phyloP scores from a whole-genome alignment of 1,140 invertebrate species.

The Trichoplusia ni region DNA sequence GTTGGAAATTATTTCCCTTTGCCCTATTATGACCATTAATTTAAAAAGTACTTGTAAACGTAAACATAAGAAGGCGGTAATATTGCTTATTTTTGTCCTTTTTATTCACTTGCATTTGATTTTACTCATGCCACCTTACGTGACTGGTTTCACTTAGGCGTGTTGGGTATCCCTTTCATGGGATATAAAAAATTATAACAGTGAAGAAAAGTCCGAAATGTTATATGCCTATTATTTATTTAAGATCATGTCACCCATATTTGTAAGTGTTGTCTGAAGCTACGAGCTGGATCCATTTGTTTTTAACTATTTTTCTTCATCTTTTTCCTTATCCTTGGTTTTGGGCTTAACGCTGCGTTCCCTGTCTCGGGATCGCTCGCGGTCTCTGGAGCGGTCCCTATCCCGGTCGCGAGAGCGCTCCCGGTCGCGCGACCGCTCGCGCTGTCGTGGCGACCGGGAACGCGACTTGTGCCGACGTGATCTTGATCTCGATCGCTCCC shows the following conservation, averaged over 20 bases:
- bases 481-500: slow-evolving; percentile 74
- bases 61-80: too few species aligned
- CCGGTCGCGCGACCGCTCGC: slow-evolving; percentile 56
- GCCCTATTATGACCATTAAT: too few species aligned
- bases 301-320: slow-evolving; percentile 62
- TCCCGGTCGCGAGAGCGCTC: slow-evolving; percentile 46
- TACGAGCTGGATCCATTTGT: not conserved
- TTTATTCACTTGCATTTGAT: too few species aligned
- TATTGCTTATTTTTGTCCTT: too few species aligned
- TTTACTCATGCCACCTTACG: too few species aligned
- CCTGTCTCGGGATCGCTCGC: slow-evolving; percentile 55
- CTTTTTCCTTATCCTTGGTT: slow-evolving; percentile 73
- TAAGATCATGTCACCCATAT: not conserved
- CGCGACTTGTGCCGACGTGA: slow-evolving; percentile 77
- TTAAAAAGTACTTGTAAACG: too few species aligned
- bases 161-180: too few species aligned
- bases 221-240: slow-evolving; percentile 17
- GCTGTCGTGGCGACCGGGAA: slow-evolving; percentile 69
- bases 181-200: too few species aligned
- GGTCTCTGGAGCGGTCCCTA: slow-evolving; percentile 42
- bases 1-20: too few species aligned
- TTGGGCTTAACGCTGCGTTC: slow-evolving; percentile 67
- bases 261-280: too few species aligned
- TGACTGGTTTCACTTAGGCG: too few species aligned
- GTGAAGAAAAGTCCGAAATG: too few species aligned